These are phyloP conservation scores for Eupithecia inturbata DNA, from an alignment of 2,888 invertebrate genomes.

Conservation along the genomic window DNA sequence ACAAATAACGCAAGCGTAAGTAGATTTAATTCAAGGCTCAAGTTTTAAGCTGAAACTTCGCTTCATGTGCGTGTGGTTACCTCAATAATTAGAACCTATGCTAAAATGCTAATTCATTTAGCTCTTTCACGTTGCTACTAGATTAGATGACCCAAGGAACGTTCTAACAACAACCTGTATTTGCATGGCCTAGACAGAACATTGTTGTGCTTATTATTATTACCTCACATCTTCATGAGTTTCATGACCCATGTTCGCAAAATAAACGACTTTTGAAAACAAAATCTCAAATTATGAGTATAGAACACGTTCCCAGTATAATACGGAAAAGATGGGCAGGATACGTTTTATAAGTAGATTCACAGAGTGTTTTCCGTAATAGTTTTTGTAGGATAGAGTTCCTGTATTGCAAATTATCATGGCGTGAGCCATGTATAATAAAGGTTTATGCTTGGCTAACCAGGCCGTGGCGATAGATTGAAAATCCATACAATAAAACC, in stretches of 20 bases:
- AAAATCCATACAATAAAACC: conserved; percentile 16
- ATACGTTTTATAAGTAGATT: not conserved
- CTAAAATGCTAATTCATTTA: conserved; percentile 5
- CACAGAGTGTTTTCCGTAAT: not conserved
- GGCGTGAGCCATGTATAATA: conserved; percentile 18
- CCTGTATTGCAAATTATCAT: conserved; percentile 13
- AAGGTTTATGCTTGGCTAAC: conserved; percentile 19
- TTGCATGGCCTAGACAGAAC: not conserved
- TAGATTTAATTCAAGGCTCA: not conserved
- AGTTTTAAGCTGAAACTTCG: not conserved
- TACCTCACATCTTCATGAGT: too few species aligned
- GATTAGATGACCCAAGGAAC: not conserved
- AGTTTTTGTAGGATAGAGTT: conserved; percentile 9
- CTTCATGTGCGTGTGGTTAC: not conserved
- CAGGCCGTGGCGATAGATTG: conserved; percentile 13
- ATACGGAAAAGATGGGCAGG: not conserved
- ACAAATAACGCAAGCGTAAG: not conserved
- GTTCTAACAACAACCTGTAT: not conserved
- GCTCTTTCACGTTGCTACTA: not conserved
- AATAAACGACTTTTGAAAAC: not conserved
- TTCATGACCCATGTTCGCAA: not conserved
- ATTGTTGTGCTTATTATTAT: not conserved
- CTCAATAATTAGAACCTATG: not conserved
- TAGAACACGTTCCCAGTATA: not conserved
- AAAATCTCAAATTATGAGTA: not conserved